phyloP scores from a whole-genome alignment of 1,140 invertebrate species.

The Drosophila navojoa region DNA sequence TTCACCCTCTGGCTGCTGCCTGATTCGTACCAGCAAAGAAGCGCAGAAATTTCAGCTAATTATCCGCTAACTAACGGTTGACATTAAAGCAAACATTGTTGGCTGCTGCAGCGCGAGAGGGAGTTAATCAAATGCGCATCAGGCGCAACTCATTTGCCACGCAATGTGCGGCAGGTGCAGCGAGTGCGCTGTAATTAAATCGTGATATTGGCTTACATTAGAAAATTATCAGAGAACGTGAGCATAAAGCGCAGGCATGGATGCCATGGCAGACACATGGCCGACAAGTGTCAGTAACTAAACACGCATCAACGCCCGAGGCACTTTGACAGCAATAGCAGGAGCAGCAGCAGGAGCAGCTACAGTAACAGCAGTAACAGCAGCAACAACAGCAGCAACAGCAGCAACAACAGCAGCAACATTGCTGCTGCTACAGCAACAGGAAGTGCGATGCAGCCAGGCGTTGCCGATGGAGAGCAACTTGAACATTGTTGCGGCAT shows the following conservation, averaged over 20 bases:
- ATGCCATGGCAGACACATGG: constrained; percentile 1
- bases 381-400: constrained; percentile 13
- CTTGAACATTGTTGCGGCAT: constrained; percentile 42
- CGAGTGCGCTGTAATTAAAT: constrained; percentile 20
- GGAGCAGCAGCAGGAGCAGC: neutral
- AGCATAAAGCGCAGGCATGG: constrained; percentile 7
- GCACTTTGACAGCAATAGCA: constrained; percentile 16
- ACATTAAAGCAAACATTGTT: neutral
- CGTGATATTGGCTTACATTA: constrained; percentile 20
- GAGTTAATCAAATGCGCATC: constrained; percentile 12
- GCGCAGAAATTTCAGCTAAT: neutral
- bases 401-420: constrained; percentile 9
- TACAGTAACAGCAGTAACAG: constrained; percentile 11
- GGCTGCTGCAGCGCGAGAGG: neutral
- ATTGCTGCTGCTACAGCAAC: constrained; percentile 5
- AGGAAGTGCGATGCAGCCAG: constrained; percentile 6
- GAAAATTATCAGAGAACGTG: constrained; percentile 14
- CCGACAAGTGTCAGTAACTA: constrained; percentile 46
- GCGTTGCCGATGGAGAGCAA: constrained; percentile 24
- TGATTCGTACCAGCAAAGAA: too few relatives aligned
- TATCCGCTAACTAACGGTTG: neutral
- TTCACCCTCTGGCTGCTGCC: too few relatives aligned
- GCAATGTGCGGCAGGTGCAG: constrained; percentile 3
- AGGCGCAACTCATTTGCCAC: constrained; percentile 2
- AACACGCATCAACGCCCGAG: constrained; percentile 39